phyloP scores from a whole-genome alignment of 2,888 invertebrate genomes.

The Atethmia centrago region DNA sequence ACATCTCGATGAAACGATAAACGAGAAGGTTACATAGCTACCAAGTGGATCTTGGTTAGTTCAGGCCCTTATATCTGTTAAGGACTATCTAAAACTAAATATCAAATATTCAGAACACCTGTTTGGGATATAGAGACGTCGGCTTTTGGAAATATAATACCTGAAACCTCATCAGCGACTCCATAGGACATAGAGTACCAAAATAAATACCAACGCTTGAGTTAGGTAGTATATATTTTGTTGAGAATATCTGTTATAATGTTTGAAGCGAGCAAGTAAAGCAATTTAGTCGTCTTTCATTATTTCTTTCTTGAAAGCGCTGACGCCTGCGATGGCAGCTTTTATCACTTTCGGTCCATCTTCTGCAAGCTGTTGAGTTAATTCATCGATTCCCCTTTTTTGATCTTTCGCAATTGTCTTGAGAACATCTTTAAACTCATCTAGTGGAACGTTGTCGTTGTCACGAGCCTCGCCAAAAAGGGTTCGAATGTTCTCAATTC shows the following conservation, averaged over 20 bases:
- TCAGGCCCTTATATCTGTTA: background rate
- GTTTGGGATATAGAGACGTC: background rate
- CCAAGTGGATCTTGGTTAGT: background rate
- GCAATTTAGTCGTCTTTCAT: conserved; percentile 23
- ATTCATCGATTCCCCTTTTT: conserved; percentile 70
- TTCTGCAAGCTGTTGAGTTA: conserved; percentile 66
- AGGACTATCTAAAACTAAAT: background rate
- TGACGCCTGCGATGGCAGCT: conserved; percentile 70
- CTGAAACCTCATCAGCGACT: background rate
- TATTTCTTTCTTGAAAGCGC: conserved; percentile 72
- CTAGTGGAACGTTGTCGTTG: conserved; percentile 60
- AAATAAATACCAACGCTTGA: conserved; percentile 15
- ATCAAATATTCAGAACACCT: background rate
- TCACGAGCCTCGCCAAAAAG: conserved; percentile 69
- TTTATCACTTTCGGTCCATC: conserved; percentile 70
- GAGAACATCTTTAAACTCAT: conserved; percentile 73
- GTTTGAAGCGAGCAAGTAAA: background rate
- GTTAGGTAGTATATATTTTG: conserved; percentile 17
- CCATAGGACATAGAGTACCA: background rate
- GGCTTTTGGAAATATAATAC: background rate
- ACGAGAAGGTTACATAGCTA: conserved; percentile 28
- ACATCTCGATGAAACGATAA: conserved; percentile 26
- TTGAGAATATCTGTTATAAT: background rate
- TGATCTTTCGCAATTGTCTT: conserved; percentile 71
- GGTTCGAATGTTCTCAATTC: conserved; percentile 70